Conservation (phyloP, 2,888 invertebrate genomes). For the Limnephilus marmoratus region DNA sequence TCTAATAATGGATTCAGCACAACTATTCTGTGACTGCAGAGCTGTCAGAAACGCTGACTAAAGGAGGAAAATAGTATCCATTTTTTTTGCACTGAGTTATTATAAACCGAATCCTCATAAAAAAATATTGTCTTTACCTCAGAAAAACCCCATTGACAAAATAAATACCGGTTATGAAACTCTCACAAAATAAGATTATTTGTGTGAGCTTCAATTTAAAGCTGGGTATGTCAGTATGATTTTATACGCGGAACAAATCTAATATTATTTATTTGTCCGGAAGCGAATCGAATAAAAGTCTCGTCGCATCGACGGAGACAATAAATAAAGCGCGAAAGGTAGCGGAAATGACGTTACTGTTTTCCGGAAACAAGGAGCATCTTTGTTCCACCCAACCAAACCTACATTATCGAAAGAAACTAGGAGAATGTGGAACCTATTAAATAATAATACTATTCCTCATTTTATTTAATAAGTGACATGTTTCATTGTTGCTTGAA, state of each 20-base stretch:
- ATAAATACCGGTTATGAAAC: neutral
- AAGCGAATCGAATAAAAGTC: neutral
- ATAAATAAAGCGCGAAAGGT: slow-evolving; percentile 22
- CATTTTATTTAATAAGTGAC: no score
- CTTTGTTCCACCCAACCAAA: slow-evolving; percentile 21
- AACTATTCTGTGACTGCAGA: no score
- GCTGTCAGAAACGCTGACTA: no score
- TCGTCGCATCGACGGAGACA: neutral
- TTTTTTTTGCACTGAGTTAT: no score
- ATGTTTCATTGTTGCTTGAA: no score
- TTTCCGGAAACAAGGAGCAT: slow-evolving; percentile 35
- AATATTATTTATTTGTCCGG: slow-evolving; percentile 2
- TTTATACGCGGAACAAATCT: neutral
- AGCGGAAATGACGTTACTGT: slow-evolving; percentile 30
- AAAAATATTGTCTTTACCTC: neutral
- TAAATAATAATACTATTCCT: neutral
- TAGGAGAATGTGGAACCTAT: neutral
- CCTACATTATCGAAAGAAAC: neutral
- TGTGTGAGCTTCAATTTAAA: neutral
- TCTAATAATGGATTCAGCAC: no score
- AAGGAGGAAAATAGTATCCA: no score
- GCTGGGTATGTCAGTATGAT: neutral
- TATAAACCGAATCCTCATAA: neutral
- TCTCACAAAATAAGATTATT: neutral
- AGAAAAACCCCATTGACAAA: neutral